Percentiles rank a stretch among this genome's conserved stretches.
Evolutionary conservation across 2,797 vertebrate species (phyloP).

Genomic region (Alca torda): DNA sequence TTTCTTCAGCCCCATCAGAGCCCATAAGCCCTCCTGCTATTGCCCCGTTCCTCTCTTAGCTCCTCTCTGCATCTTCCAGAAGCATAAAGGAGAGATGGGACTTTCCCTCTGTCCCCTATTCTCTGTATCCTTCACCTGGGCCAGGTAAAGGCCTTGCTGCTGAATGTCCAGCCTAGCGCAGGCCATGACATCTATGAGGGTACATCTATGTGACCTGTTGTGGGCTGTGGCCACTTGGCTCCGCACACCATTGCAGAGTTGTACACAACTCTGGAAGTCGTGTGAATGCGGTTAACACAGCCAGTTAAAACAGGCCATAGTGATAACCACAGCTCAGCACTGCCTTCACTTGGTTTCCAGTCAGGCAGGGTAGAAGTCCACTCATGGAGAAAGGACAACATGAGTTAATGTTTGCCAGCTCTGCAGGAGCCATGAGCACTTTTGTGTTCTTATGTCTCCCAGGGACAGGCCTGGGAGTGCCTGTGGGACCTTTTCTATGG

Average conservation of each 20-base stretch:
- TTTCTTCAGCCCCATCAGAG: not conserved
- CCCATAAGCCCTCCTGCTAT: accelerated
- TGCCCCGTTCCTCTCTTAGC: not conserved
- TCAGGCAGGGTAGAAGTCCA: not conserved
- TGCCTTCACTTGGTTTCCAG: not conserved
- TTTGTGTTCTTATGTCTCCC: not conserved
- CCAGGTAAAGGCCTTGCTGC: not conserved
- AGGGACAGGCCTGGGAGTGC: not conserved
- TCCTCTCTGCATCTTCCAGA: not conserved
- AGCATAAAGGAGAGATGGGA: accelerated
- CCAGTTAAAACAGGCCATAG: not conserved
- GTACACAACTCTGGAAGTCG: not conserved
- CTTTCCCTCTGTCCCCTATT: not conserved
- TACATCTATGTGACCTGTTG: not conserved
- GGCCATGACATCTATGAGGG: not conserved
- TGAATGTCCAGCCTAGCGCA: not conserved
- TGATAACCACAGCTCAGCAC: not conserved
- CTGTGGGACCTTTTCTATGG: not conserved
- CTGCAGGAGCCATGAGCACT: not conserved
- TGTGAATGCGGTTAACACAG: not conserved
- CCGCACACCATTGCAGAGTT: not conserved
- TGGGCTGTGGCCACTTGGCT: not conserved
- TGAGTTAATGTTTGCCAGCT: not conserved
- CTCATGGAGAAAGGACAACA: accelerated
- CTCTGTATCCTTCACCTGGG: not conserved